These are phyloP conservation scores for Cepaea nemoralis DNA, from an alignment of 1,140 invertebrate species.

Conservation along the genomic window DNA sequence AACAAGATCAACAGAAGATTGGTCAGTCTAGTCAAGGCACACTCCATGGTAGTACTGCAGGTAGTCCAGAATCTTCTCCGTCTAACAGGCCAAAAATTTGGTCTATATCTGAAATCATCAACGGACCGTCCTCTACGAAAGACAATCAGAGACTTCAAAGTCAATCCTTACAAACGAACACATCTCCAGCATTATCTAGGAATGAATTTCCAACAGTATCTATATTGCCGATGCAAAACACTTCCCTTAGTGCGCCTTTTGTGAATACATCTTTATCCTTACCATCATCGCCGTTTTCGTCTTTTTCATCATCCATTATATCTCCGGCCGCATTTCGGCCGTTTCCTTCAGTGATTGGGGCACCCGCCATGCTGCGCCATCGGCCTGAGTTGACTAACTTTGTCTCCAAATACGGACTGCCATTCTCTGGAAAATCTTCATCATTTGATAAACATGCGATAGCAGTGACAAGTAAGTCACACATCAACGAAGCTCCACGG, in stretches of 20 bases:
- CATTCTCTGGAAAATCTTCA: not conserved
- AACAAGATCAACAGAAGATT: not conserved
- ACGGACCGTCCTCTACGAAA: not conserved
- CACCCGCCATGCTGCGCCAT: not conserved
- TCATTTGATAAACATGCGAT: not conserved
- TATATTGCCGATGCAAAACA: too few species aligned
- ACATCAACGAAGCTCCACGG: not conserved
- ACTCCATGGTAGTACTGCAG: not conserved
- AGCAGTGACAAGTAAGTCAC: not conserved
- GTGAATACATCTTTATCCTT: not conserved
- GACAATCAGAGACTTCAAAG: not conserved
- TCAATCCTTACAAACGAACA: not conserved
- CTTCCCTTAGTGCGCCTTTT: not conserved
- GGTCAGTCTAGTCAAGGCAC: not conserved
- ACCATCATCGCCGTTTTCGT: not conserved
- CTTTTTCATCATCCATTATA: not conserved
- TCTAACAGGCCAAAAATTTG: constrained; percentile 40
- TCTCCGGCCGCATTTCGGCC: not conserved
- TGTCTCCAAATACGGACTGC: not conserved
- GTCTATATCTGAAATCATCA: constrained; percentile 46
- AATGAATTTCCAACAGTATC: not conserved
- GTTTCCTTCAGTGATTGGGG: not conserved
- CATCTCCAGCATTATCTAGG: too few species aligned
- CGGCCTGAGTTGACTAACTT: not conserved
- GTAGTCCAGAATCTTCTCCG: not conserved